phyloP scores from a whole-genome alignment of 2,888 invertebrate species.

The Parnassius mnemosyne region DNA sequence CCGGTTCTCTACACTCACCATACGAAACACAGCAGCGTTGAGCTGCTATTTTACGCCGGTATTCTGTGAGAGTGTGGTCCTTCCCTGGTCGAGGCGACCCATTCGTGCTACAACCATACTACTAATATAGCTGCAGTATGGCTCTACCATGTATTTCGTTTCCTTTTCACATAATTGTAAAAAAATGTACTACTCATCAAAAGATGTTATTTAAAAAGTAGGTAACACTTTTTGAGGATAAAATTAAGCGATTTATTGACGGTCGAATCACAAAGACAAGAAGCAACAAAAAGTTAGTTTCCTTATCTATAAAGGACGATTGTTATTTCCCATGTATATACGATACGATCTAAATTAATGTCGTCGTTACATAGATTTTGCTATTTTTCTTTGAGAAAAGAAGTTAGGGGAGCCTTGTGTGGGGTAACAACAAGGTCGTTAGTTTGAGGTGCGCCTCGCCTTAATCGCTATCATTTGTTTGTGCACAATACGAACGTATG shows the following conservation, averaged over 20 bases:
- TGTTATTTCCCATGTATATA: constrained; percentile 17
- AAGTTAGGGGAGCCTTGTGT: constrained; percentile 10
- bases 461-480: constrained; percentile 8
- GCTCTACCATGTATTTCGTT: no score
- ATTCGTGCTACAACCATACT: no score
- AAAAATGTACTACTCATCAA: no score
- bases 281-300: constrained; percentile 7
- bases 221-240: no score
- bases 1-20: no score
- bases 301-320: not conserved
- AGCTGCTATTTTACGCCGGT: no score
- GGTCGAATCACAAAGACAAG: not conserved
- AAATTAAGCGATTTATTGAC: not conserved
- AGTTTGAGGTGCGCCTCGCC: not conserved
- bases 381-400: constrained; percentile 10
- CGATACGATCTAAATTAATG: constrained; percentile 21
- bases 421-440: constrained; percentile 8
- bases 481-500: not conserved
- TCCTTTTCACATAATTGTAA: no score
- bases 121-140: no score
- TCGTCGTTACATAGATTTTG: constrained; percentile 26
- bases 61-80: no score
- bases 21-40: no score
- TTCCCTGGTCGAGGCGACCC: no score
- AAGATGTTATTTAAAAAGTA: no score